phyloP scores from a whole-genome alignment of 2,888 invertebrate genomes.

The Ashinkailepas kermadecensis region DNA sequence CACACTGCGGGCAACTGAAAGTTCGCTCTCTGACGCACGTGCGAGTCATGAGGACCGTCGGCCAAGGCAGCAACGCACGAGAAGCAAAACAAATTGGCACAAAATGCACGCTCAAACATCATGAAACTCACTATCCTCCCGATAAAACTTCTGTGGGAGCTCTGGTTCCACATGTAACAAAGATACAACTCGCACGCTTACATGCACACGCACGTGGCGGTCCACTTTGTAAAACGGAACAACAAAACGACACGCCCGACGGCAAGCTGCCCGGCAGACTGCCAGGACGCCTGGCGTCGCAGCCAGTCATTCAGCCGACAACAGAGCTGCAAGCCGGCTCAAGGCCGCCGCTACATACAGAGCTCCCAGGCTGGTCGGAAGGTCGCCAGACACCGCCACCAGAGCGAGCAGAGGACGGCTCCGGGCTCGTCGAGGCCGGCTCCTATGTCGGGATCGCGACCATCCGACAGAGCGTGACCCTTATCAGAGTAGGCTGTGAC shows the following conservation, averaged over 20 bases:
- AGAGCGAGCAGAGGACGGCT: not conserved
- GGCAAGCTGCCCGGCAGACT: not conserved
- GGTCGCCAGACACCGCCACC: not conserved
- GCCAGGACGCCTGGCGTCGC: not conserved
- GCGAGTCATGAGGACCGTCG: too few species aligned
- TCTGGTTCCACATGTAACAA: not conserved
- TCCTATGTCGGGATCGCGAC: too few species aligned
- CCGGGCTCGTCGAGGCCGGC: too few species aligned
- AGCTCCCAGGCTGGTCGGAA: not conserved
- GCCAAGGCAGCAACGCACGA: not conserved
- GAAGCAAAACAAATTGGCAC: conserved; percentile 5
- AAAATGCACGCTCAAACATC: not conserved
- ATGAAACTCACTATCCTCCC: not conserved
- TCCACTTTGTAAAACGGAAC: not conserved
- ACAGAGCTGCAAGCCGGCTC: not conserved
- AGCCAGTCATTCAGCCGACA: not conserved
- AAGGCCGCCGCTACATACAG: not conserved
- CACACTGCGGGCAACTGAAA: too few species aligned
- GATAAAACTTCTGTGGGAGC: conserved; percentile 4
- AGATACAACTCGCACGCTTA: not conserved
- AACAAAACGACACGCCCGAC: not conserved
- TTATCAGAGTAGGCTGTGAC: too few species aligned
- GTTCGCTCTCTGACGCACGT: too few species aligned
- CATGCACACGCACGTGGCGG: not conserved
- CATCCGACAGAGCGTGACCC: too few species aligned